These are phyloP conservation scores for Poecilia velifera DNA, from an alignment of 2,797 vertebrate genomes.

Conservation along the genomic window DNA sequence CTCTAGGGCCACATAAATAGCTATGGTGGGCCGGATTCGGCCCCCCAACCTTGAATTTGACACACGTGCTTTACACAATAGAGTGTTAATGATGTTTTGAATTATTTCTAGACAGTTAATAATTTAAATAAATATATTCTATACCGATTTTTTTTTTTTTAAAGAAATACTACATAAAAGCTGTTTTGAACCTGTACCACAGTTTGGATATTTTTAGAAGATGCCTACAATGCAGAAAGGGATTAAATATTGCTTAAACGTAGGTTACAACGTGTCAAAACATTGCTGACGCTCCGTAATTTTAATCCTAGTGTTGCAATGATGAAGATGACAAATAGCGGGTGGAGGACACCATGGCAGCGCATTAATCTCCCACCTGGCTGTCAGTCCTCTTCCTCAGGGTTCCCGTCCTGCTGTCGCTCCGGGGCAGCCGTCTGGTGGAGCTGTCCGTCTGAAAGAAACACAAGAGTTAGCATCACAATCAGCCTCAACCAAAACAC, in stretches of 20 bases:
- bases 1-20: no score
- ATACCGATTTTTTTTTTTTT: no score
- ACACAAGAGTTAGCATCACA: slow-evolving; percentile 4
- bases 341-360: background rate
- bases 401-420: slow-evolving; percentile 78
- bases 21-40: no score
- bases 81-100: background rate
- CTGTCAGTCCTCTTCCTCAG: slow-evolving; percentile 73
- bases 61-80: no score
- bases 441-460: slow-evolving; percentile 73
- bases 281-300: background rate
- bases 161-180: background rate
- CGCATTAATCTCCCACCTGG: slow-evolving; percentile 65
- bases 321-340: background rate
- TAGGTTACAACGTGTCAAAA: background rate
- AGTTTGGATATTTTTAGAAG: background rate
- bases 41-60: no score
- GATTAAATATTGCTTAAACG: background rate
- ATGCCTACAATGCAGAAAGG: background rate
- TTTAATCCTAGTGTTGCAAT: background rate
- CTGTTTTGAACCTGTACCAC: background rate
- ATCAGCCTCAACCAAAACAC: background rate
- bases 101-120: background rate
- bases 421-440: slow-evolving; percentile 73
- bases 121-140: no score